phyloP scores from a whole-genome alignment of 2,888 invertebrate species.

The Amphipyra tragopoginis region DNA sequence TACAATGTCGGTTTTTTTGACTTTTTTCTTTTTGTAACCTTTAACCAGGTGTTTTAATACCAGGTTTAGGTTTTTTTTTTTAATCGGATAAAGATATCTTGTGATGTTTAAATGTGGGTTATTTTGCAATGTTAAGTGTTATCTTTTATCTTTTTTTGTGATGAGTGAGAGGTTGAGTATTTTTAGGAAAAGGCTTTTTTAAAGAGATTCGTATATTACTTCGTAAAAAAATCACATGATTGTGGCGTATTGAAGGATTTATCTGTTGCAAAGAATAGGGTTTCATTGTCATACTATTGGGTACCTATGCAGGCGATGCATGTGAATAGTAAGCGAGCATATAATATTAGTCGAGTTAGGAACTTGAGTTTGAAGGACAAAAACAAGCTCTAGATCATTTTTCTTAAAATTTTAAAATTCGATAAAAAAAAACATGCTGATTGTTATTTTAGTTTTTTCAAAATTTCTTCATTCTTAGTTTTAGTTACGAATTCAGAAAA shows the following conservation, averaged over 20 bases:
- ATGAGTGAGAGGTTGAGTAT: constrained; percentile 12
- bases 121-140: constrained; percentile 59
- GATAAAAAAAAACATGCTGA: too few species aligned
- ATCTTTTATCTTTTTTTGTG: constrained; percentile 34
- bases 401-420: too few species aligned
- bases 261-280: background rate
- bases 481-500: too few species aligned
- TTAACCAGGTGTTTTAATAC: constrained; percentile 87
- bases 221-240: background rate
- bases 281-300: too few species aligned
- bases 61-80: constrained; percentile 74
- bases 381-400: too few species aligned
- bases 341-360: too few species aligned
- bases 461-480: too few species aligned
- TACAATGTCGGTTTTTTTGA: constrained; percentile 80
- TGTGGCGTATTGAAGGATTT: background rate
- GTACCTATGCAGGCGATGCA: too few species aligned
- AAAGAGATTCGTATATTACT: constrained; percentile 4
- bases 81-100: constrained; percentile 80
- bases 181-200: constrained; percentile 8
- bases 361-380: too few species aligned
- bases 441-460: too few species aligned
- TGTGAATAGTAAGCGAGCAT: too few species aligned
- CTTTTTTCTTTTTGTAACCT: constrained; percentile 70
- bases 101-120: constrained; percentile 58